A percentile compares a stretch with the other conserved stretches of the same genome.
Evolutionary conservation across 1,140 invertebrate species (phyloP).

Genomic region (Agraylea sexmaculata): DNA sequence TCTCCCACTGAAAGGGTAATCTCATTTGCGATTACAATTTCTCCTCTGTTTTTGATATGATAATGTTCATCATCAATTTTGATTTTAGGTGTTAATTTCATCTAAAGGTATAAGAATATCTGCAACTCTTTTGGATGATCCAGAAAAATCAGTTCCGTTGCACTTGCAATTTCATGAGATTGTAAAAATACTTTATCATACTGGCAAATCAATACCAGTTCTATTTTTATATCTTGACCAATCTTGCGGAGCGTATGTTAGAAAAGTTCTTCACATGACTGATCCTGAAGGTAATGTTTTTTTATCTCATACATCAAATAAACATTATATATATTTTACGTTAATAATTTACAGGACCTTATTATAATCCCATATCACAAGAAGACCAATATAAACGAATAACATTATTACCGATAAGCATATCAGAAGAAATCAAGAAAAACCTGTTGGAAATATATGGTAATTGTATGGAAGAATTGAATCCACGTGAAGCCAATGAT

Average conservation of each 20-base stretch:
- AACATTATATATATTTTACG: slow-evolving; percentile 1
- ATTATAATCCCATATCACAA: slow-evolving; percentile 44
- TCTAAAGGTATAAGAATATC: slow-evolving; percentile 51
- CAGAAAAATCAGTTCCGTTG: slow-evolving; percentile 43
- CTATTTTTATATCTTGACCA: slow-evolving; percentile 65
- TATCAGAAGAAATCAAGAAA: slow-evolving; percentile 51
- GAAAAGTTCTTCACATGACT: slow-evolving; percentile 56
- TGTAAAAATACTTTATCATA: slow-evolving; percentile 60
- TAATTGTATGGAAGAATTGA: slow-evolving; percentile 56
- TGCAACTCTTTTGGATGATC: slow-evolving; percentile 51
- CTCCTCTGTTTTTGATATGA: slow-evolving; percentile 4
- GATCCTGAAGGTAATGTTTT: slow-evolving; percentile 47
- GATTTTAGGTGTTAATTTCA: slow-evolving; percentile 45
- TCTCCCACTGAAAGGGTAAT: slow-evolving; percentile 51
- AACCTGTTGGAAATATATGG: slow-evolving; percentile 55
- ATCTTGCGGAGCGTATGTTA: slow-evolving; percentile 50
- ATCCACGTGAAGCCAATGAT: slow-evolving; percentile 62
- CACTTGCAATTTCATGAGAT: slow-evolving; percentile 52
- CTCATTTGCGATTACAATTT: slow-evolving; percentile 11
- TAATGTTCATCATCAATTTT: slow-evolving; percentile 5
- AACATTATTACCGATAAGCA: slow-evolving; percentile 59
- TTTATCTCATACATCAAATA: not conserved
- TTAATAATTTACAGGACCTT: slow-evolving; percentile 32
- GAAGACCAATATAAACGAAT: slow-evolving; percentile 61
- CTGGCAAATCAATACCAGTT: slow-evolving; percentile 58